Base-by-base conservation (phyloP, 2,888 invertebrate genomes). In the Zaprionus bogoriensis region DNA sequence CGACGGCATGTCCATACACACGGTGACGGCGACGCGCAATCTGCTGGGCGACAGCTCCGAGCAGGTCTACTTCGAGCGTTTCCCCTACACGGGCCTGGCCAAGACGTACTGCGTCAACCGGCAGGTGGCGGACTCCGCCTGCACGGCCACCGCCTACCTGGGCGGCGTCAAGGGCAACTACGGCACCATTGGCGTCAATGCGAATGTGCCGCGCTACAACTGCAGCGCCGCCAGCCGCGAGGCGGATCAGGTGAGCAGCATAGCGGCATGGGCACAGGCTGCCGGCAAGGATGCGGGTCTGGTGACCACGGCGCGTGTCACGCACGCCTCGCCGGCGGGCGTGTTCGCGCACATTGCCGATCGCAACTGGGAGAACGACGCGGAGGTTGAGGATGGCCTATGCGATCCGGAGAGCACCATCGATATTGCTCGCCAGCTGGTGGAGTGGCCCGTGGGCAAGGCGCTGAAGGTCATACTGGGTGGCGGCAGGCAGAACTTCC, bases 61-160 rank as follows among this genome's bases (percentile, higher is more conserved):
- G n/a, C 85, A 91, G 44, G 90, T 95, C 0, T 91, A 91, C 38
- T 95, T 94, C 87, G 95, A 95, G 76, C 89, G 91, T 55, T 94
- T 95, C 77, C 94, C 94, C 0, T 92, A 92, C 72, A 72, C 88
- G n/a, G 91, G 91, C 0, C 58, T 90, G 4, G 83, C 90, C 19
- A 91, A 96, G 94, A 95, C 96, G 0, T 96, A 95, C 88, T 95
- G 95, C 88, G 93, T 95, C 0, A 93, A 96, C 79, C 92, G 92
- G 4, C 95, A 96, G 90, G 96, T 96, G 0, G 93, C 96, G 0
- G 97, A 97, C 85, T 96, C 96, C 0, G 96, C 97, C 0, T 96
- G 95, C 84, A 94, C 96, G 1, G 94, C 95, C 0, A 97, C 96
- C 0, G 96, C 96, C 0, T 96, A 95, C 85, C 90, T 96, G 36